Evolutionary conservation across 2,113 vertebrate genomes (phyloP).

Genomic region (Vulpes lagopus): DNA sequence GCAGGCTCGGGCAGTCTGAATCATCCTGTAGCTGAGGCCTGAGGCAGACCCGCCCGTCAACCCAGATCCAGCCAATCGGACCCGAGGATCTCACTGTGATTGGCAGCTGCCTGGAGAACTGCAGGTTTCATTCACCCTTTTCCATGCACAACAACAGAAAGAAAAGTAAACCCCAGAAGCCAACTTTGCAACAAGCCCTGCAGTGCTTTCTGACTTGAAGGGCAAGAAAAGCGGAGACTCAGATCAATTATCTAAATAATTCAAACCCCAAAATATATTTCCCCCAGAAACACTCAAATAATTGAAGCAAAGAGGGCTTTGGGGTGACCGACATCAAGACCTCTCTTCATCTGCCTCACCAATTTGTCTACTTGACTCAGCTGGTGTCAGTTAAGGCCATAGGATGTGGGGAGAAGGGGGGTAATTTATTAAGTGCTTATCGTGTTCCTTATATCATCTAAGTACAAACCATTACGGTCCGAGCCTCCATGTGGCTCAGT

Average conservation of each 20-base stretch:
- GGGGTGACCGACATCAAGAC: neutral
- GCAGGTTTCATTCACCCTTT: slow-evolving; percentile 26
- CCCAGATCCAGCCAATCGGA: neutral
- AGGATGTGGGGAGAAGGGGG: neutral
- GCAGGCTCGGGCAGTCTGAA: neutral
- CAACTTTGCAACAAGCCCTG: neutral
- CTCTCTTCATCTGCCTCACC: neutral
- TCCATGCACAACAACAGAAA: slow-evolving; percentile 34
- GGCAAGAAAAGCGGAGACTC: neutral
- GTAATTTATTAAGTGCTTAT: neutral
- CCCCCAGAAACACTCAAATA: slow-evolving; percentile 54
- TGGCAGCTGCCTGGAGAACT: slow-evolving; percentile 47
- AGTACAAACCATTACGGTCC: neutral
- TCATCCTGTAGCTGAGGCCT: neutral
- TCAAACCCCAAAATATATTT: slow-evolving; percentile 61
- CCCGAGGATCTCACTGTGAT: slow-evolving; percentile 16
- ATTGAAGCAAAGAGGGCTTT: neutral
- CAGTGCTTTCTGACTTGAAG: slow-evolving; percentile 22
- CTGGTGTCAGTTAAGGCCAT: neutral
- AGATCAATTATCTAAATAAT: slow-evolving; percentile 76
- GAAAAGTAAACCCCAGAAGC: slow-evolving; percentile 27
- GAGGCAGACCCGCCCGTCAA: neutral
- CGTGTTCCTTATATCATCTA: neutral
- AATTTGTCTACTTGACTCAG: neutral
- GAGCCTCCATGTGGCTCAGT: neutral